Percentiles rank a stretch among this genome's conserved stretches.
These are phyloP conservation scores for Nesometra sesokonis DNA, from an alignment of 35 echinoderm and acorn worm species.

Conservation along the genomic window DNA sequence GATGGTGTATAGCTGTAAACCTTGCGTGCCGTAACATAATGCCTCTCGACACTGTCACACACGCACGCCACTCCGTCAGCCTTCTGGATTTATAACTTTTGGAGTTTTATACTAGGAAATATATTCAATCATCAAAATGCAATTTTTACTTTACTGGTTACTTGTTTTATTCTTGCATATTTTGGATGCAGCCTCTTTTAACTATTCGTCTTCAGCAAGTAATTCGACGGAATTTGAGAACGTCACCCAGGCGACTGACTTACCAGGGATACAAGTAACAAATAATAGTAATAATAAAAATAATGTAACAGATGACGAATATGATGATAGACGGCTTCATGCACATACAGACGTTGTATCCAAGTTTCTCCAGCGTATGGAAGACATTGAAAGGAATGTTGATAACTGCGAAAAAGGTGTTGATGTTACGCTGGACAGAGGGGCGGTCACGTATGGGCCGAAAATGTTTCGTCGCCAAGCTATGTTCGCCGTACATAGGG, in stretches of 20 bases:
- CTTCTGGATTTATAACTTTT: neutral
- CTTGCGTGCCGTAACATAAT: neutral
- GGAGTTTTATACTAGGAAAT: too few species aligned
- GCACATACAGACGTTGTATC: constrained; percentile 19
- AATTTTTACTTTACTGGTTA: too few species aligned
- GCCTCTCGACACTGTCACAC: neutral
- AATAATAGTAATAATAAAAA: neutral
- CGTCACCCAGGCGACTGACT: too few species aligned
- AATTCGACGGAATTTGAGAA: too few species aligned
- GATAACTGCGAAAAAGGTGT: constrained; percentile 68
- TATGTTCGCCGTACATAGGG: constrained; percentile 51
- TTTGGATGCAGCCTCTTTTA: too few species aligned
- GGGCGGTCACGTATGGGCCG: constrained; percentile 66
- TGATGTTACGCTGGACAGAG: constrained; percentile 20
- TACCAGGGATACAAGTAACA: neutral
- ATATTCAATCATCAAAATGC: too few species aligned
- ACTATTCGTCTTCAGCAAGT: too few species aligned
- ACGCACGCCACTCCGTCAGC: neutral
- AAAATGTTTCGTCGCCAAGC: constrained; percentile 73
- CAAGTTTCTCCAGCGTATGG: constrained; percentile 59
- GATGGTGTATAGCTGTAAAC: neutral
- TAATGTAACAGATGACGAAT: neutral
- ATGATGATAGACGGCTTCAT: neutral
- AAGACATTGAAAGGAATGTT: constrained; percentile 46
- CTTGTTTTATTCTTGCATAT: too few species aligned